Conservation (phyloP, 2,113 vertebrate species). For the Aegithalos caudatus region DNA sequence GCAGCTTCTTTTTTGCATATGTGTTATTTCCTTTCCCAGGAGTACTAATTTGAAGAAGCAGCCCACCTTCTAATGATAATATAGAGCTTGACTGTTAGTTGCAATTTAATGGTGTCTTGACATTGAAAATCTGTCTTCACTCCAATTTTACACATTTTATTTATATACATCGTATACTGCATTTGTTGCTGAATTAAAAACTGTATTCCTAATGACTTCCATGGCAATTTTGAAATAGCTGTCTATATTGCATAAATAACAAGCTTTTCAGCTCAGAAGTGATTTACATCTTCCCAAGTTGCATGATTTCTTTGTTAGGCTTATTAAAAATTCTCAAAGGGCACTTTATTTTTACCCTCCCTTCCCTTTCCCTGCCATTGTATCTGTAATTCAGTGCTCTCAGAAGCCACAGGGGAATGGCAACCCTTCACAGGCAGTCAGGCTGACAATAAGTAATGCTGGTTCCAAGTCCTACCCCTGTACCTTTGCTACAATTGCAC, state of each 20-base stretch:
- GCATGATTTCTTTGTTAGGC: slow-evolving; percentile 31
- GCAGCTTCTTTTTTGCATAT: background rate
- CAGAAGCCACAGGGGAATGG: background rate
- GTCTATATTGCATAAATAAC: slow-evolving; percentile 36
- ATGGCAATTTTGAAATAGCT: slow-evolving; percentile 13
- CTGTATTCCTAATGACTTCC: background rate
- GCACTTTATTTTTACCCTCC: slow-evolving; percentile 39
- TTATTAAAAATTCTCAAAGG: slow-evolving; percentile 46
- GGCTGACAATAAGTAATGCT: background rate
- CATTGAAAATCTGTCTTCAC: background rate
- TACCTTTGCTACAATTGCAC: background rate
- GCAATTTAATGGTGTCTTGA: background rate
- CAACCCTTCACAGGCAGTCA: background rate
- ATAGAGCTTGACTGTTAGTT: background rate
- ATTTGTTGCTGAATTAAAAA: slow-evolving; percentile 30
- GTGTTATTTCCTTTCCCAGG: background rate
- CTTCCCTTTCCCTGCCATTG: background rate
- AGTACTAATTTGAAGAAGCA: slow-evolving; percentile 11
- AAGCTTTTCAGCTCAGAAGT: background rate
- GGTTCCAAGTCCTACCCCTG: background rate
- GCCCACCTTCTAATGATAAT: background rate
- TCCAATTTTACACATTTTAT: background rate
- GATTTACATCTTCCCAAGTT: slow-evolving; percentile 39
- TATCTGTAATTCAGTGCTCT: slow-evolving; percentile 11
- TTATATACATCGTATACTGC: background rate